These are phyloP conservation scores for Zygogramma bicolorata DNA, from an alignment of 2,888 invertebrate species.

Conservation along the genomic window DNA sequence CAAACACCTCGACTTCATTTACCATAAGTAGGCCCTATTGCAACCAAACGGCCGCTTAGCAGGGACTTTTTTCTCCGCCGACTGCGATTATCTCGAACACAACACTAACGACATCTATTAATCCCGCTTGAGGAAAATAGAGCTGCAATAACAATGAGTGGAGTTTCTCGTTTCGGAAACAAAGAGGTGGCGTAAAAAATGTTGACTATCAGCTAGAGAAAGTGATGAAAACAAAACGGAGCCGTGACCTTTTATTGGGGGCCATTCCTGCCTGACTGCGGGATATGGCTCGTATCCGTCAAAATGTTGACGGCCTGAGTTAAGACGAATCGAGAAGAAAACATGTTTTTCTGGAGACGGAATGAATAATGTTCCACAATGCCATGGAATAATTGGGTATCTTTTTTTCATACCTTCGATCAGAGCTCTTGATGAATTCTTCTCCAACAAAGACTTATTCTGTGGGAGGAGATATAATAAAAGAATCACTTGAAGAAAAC, in stretches of 20 bases:
- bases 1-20: background rate
- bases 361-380: background rate
- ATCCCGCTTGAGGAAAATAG: slow-evolving; percentile 43
- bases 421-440: background rate
- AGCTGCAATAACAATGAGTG: slow-evolving; percentile 51
- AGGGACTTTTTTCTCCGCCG: slow-evolving; percentile 33
- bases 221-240: slow-evolving; percentile 26
- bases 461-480: too few species aligned
- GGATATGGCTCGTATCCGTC: slow-evolving; percentile 28
- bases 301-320: slow-evolving; percentile 1
- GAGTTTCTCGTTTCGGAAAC: slow-evolving; percentile 40
- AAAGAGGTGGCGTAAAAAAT: slow-evolving; percentile 41
- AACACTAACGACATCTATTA: slow-evolving; percentile 49
- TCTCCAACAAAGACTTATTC: too few species aligned
- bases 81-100: slow-evolving; percentile 44
- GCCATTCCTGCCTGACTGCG: slow-evolving; percentile 24
- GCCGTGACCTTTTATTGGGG: slow-evolving; percentile 29
- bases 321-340: slow-evolving; percentile 2
- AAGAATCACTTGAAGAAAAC: too few species aligned
- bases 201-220: slow-evolving; percentile 40
- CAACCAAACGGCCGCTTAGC: background rate
- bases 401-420: background rate
- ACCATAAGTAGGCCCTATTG: background rate
- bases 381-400: background rate
- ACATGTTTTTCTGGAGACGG: slow-evolving; percentile 23